These are phyloP conservation scores for Phytoseiulus persimilis DNA, from an alignment of 2,888 invertebrate genomes.

Conservation along the genomic window DNA sequence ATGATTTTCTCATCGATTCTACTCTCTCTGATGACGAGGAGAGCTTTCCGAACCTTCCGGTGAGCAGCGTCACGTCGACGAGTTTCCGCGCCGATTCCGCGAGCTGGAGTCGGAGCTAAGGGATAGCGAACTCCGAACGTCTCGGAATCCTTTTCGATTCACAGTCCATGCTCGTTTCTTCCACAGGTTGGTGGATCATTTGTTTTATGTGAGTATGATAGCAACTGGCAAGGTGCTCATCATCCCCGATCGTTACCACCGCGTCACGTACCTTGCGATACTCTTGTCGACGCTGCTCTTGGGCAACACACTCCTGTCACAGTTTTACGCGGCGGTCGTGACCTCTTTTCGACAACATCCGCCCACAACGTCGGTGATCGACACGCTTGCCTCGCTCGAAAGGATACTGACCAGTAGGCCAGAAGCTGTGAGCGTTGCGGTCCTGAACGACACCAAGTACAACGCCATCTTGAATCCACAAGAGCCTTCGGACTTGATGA, in stretches of 20 bases:
- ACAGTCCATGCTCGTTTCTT: no score
- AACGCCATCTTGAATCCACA: neutral
- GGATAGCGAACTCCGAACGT: no score
- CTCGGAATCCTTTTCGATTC: no score
- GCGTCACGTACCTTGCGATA: neutral
- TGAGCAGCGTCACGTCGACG: neutral
- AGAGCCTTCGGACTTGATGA: neutral
- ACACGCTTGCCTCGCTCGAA: neutral
- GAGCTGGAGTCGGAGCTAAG: no score
- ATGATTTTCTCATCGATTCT: neutral
- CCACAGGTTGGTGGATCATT: neutral
- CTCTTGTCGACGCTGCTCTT: neutral
- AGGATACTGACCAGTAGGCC: neutral
- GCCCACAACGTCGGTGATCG: slow-evolving; percentile 11
- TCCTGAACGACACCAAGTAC: slow-evolving; percentile 25
- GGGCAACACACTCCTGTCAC: neutral
- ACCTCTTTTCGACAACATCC: slow-evolving; percentile 25
- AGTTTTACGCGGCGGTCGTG: neutral
- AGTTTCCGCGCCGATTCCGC: no score
- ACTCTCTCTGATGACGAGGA: neutral
- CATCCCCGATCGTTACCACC: neutral
- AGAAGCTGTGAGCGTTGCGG: neutral
- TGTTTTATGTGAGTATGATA: slow-evolving; percentile 8
- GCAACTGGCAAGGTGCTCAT: neutral
- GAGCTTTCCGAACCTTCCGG: neutral